These are phyloP conservation scores for Dasyurus viverrinus DNA, from an alignment of 2,113 vertebrate species.

Conservation along the genomic window DNA sequence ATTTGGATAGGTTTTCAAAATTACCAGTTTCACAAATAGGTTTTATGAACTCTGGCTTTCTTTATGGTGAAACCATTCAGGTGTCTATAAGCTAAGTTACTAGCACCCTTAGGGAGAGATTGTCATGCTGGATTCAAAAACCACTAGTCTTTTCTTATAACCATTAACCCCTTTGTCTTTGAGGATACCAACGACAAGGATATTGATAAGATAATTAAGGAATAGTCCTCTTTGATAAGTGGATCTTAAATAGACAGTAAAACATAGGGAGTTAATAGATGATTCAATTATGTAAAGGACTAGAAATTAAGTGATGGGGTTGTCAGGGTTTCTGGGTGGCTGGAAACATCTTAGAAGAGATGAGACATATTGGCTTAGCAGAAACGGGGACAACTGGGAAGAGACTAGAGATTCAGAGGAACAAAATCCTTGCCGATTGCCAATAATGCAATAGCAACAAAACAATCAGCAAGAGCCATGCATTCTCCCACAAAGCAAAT, in stretches of 20 bases:
- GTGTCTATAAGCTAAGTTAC: too few species aligned
- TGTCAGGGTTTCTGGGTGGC: neutral
- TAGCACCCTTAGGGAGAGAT: too few species aligned
- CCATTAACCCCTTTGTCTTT: neutral
- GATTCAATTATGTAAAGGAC: neutral
- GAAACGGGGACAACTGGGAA: neutral
- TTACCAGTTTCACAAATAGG: neutral
- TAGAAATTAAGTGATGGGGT: neutral
- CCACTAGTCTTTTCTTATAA: neutral
- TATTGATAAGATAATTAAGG: neutral
- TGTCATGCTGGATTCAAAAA: neutral
- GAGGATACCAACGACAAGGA: neutral
- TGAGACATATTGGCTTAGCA: neutral
- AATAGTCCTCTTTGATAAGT: neutral
- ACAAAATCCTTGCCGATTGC: neutral
- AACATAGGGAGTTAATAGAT: neutral
- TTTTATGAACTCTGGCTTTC: neutral
- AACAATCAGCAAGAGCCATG: neutral
- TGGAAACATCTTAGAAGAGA: neutral
- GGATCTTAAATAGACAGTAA: neutral
- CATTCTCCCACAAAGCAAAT: neutral
- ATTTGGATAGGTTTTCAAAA: too few species aligned
- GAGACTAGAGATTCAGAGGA: neutral
- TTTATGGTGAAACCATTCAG: neutral
- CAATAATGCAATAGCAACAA: neutral